Evolutionary conservation across 2,888 invertebrate species (phyloP).

Genomic region (Galerucella calmariensis): DNA sequence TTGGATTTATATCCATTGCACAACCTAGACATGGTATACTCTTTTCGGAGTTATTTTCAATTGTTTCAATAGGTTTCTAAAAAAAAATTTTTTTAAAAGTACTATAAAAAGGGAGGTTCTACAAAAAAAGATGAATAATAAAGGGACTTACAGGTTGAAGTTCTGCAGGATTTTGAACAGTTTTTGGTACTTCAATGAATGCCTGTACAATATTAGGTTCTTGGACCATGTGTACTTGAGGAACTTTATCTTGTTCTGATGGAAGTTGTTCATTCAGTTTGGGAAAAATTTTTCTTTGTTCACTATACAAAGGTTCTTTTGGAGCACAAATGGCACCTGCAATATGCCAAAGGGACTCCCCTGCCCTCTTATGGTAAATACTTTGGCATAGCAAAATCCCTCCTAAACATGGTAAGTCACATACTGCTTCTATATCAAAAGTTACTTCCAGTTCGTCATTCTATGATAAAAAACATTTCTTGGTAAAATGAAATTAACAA

Average conservation of each 20-base stretch:
- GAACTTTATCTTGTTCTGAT: constrained; percentile 16
- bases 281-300: constrained; percentile 24
- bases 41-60: not conserved
- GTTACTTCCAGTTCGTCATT: constrained; percentile 52
- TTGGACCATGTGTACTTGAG: not conserved
- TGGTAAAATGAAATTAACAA: not conserved
- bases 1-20: constrained; percentile 66
- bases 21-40: constrained; percentile 66
- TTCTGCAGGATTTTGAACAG: not conserved
- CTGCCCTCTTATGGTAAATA: constrained; percentile 48
- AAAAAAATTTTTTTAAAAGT: not conserved
- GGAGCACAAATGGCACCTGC: constrained; percentile 54
- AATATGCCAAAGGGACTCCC: constrained; percentile 47
- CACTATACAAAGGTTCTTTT: constrained; percentile 37
- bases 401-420: constrained; percentile 53
- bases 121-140: not conserved
- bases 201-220: constrained; percentile 1
- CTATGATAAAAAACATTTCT: constrained; percentile 39
- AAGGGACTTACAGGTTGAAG: not conserved
- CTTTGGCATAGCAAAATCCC: constrained; percentile 54
- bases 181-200: not conserved
- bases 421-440: constrained; percentile 54
- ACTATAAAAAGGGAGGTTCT: too few relatives aligned
- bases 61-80: not conserved
- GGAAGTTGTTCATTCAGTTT: constrained; percentile 11